These are phyloP conservation scores for Eretmochelys imbricata DNA, from an alignment of 2,113 vertebrate species.

Conservation along the genomic window DNA sequence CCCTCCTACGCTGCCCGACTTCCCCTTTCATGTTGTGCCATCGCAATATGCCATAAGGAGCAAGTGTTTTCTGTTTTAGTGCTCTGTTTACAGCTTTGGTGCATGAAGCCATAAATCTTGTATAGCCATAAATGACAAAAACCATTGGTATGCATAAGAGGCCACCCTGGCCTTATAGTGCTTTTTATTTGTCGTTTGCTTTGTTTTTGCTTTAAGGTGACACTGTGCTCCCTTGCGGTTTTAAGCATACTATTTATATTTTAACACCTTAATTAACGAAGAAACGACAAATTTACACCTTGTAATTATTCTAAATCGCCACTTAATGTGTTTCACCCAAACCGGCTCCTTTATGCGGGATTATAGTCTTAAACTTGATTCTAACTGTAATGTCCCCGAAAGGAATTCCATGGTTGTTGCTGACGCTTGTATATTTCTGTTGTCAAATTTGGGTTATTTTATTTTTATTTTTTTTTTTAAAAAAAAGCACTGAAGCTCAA, in stretches of 20 bases:
- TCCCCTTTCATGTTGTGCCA: slow-evolving; percentile 83
- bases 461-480: background rate
- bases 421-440: background rate
- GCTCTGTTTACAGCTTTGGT: slow-evolving; percentile 91
- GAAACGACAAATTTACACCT: slow-evolving; percentile 66
- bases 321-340: background rate
- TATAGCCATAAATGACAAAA: slow-evolving; percentile 90
- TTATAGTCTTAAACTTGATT: background rate
- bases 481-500: background rate
- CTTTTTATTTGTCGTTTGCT: slow-evolving; percentile 79
- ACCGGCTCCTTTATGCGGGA: background rate
- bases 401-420: background rate
- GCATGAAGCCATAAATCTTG: slow-evolving; percentile 91
- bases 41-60: slow-evolving; percentile 84
- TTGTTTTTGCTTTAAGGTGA: slow-evolving; percentile 87
- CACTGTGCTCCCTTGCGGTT: slow-evolving; percentile 79
- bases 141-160: slow-evolving; percentile 91
- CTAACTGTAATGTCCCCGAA: background rate
- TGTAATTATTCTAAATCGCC: slow-evolving; percentile 42
- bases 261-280: slow-evolving; percentile 81
- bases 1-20: slow-evolving; percentile 89
- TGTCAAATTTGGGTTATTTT: background rate
- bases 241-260: slow-evolving; percentile 77
- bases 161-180: slow-evolving; percentile 83
- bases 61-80: slow-evolving; percentile 88